A percentile compares a stretch with the other conserved stretches of the same genome.
These are phyloP conservation scores for Hydractinia symbiolongicarpus DNA, from an alignment of 30 jellyfish, hydroid and myxozoan species.

Conservation along the genomic window DNA sequence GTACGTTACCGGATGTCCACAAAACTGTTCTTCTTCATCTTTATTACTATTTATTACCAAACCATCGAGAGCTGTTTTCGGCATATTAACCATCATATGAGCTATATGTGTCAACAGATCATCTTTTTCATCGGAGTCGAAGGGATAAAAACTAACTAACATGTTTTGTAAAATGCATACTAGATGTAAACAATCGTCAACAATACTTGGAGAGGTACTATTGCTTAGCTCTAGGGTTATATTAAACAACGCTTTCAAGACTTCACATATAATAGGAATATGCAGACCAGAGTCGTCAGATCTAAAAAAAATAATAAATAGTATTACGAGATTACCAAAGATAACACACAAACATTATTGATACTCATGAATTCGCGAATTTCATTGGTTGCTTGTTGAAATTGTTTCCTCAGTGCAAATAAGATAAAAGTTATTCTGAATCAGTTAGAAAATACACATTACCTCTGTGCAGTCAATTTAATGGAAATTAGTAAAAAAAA, in stretches of 20 bases:
- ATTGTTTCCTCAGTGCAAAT: no score
- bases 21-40: no score
- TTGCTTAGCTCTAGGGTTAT: conserved; percentile 35
- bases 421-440: no score
- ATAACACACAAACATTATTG: background rate
- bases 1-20: no score
- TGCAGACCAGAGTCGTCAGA: background rate
- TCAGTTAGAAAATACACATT: no score
- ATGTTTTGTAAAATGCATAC: conserved; percentile 18
- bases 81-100: conserved; percentile 61
- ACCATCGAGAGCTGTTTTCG: conserved; percentile 33
- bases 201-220: conserved; percentile 7
- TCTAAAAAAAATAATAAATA: background rate
- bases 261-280: conserved; percentile 39
- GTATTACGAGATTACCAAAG: background rate
- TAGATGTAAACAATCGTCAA: conserved; percentile 1
- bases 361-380: background rate
- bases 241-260: conserved; percentile 60
- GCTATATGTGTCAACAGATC: conserved; percentile 48
- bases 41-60: background rate
- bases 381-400: no score
- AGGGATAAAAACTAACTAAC: conserved; percentile 13
- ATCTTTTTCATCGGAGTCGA: background rate
- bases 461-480: no score
- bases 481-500: no score